These are phyloP conservation scores for Machimus atricapillus DNA, from an alignment of 2,888 invertebrate genomes.

Conservation along the genomic window DNA sequence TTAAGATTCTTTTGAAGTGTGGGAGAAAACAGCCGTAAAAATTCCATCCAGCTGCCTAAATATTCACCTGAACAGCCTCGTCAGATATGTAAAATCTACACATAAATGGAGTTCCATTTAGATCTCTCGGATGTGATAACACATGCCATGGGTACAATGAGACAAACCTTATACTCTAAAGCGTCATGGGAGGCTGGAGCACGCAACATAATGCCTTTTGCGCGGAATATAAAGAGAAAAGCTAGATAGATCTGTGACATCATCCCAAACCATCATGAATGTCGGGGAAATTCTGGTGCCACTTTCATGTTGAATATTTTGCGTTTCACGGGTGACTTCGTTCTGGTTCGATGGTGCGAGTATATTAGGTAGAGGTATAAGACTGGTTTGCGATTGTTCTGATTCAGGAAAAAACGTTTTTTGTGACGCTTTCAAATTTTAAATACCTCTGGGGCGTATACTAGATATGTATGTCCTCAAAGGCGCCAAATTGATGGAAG, in stretches of 20 bases:
- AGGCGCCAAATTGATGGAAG: neutral
- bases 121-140: neutral
- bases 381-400: neutral
- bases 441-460: neutral
- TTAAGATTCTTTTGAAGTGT: neutral
- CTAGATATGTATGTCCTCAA: neutral
- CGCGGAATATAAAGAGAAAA: neutral
- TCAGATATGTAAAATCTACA: neutral
- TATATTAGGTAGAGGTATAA: neutral
- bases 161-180: neutral
- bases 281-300: neutral
- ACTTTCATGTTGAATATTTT: neutral
- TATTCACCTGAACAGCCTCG: neutral
- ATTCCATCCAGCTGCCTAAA: neutral
- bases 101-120: neutral
- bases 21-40: neutral
- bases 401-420: neutral
- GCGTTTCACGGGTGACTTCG: neutral
- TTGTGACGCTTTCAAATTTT: neutral
- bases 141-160: neutral
- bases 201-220: neutral
- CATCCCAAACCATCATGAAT: neutral
- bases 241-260: neutral
- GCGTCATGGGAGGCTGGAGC: neutral
- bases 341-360: neutral